phyloP scores from a whole-genome alignment of 2,113 vertebrate species.

The Ciconia stormi region DNA sequence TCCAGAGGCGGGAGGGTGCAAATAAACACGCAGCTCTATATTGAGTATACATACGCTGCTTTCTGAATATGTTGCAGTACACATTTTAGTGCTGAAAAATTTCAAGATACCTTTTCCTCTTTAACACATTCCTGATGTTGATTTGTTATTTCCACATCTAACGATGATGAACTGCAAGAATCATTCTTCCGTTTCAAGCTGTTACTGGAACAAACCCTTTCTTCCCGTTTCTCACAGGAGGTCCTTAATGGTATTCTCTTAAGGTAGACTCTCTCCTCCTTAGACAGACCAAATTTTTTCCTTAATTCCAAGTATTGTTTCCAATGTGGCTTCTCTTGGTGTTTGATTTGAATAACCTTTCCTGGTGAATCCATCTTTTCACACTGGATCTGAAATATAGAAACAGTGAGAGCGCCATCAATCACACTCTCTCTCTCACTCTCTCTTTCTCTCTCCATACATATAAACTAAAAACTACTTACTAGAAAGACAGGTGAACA shows the following conservation, averaged over 20 bases:
- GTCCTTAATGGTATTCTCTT: slow-evolving; percentile 57
- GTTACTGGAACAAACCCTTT: slow-evolving; percentile 25
- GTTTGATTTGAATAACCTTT: slow-evolving; percentile 27
- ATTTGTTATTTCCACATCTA: not conserved
- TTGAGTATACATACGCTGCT: rapidly evolving
- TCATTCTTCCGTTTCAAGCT: slow-evolving; percentile 8
- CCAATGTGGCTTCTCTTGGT: slow-evolving; percentile 20
- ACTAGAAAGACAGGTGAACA: not conserved
- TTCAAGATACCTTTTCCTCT: slow-evolving; percentile 64
- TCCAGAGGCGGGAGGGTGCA: not conserved
- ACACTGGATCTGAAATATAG: slow-evolving; percentile 72
- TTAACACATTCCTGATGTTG: slow-evolving; percentile 19
- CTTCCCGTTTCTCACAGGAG: not conserved
- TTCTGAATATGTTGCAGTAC: not conserved
- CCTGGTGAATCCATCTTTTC: slow-evolving; percentile 51
- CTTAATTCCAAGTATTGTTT: slow-evolving; percentile 70
- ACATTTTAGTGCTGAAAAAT: not conserved
- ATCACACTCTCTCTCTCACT: not conserved
- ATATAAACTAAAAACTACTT: not conserved
- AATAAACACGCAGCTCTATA: not conserved
- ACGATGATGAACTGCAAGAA: not conserved
- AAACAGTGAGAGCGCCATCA: slow-evolving; percentile 30
- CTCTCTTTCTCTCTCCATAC: not conserved
- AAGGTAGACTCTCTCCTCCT: slow-evolving; percentile 74
- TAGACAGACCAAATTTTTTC: slow-evolving; percentile 71